Conservation (phyloP, 2,797 vertebrate genomes). For the Hirundo rustica region DNA sequence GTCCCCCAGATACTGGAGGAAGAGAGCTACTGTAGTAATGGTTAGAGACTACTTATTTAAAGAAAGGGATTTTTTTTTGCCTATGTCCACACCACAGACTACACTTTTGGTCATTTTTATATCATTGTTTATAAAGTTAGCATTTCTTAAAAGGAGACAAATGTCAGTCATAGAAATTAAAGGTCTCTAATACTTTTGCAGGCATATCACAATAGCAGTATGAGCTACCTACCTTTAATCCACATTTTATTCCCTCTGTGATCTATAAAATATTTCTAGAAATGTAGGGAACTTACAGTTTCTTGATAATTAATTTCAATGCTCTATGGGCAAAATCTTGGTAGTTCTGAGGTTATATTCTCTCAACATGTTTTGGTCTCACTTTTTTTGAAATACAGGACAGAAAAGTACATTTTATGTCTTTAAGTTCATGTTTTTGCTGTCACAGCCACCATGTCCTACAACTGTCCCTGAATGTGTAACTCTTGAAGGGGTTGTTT, state of each 20-base stretch:
- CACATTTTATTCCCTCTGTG: background rate
- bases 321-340: background rate
- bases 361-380: background rate
- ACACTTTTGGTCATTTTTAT: background rate
- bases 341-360: background rate
- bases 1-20: background rate
- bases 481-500: background rate
- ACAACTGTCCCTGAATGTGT: background rate
- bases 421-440: background rate
- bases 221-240: background rate
- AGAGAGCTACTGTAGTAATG: background rate
- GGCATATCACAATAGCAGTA: background rate
- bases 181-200: background rate
- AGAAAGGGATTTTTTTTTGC: background rate
- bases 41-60: background rate
- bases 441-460: background rate
- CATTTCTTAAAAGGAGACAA: background rate
- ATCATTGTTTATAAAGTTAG: background rate
- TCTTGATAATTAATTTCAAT: background rate
- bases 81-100: background rate
- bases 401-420: background rate
- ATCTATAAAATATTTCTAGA: background rate
- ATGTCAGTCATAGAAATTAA: background rate
- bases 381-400: background rate
- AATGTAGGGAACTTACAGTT: background rate